Conservation (phyloP, 2,797 vertebrate genomes). For the Semotilus atromaculatus region DNA sequence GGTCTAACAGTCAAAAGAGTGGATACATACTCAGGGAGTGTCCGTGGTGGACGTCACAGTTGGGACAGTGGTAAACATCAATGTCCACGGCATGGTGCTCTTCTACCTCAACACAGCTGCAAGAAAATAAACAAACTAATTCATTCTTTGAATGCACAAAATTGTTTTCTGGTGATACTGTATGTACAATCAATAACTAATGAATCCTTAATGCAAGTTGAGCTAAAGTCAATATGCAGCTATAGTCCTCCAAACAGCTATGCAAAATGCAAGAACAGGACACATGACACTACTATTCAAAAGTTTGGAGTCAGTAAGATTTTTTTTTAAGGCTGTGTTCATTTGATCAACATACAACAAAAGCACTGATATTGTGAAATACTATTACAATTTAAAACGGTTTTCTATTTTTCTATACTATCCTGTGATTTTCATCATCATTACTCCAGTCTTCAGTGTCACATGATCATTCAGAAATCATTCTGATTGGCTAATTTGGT, state of each 20-base stretch:
- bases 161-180: background rate
- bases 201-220: background rate
- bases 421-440: background rate
- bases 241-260: background rate
- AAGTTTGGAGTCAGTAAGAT: background rate
- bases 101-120: conserved; percentile 95
- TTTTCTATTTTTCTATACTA: background rate
- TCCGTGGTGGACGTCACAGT: conserved; percentile 90
- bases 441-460: background rate
- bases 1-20: background rate
- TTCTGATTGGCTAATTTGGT: background rate
- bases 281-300: background rate
- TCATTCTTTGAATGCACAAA: background rate
- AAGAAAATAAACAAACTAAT: conserved; percentile 34
- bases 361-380: background rate
- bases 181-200: background rate
- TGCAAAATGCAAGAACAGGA: background rate
- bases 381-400: background rate
- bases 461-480: background rate
- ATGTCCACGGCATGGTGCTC: conserved; percentile 98
- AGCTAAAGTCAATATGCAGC: background rate
- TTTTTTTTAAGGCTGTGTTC: background rate
- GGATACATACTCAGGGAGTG: conserved; percentile 93
- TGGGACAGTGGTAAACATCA: conserved; percentile 98
- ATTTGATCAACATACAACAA: too few relatives aligned